Evolutionary conservation across 2,888 invertebrate species (phyloP).

Genomic region (Deroplatys truncata): DNA sequence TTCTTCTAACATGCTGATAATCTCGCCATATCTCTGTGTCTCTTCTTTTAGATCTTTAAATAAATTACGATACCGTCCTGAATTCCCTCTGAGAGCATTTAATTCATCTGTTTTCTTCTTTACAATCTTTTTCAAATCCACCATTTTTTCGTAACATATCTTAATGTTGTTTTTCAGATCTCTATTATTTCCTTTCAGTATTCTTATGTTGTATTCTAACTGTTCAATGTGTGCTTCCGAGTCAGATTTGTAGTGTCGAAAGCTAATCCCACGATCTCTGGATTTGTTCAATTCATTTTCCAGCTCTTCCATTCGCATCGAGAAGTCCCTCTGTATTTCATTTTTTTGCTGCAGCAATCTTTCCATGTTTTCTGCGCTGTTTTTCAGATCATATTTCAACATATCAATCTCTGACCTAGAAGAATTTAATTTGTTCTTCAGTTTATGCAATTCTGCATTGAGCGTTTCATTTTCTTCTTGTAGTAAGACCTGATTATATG

Average conservation of each 20-base stretch:
- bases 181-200: neutral
- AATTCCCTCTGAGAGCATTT: neutral
- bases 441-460: neutral
- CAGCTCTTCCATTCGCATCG: neutral
- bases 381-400: neutral
- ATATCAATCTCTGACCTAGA: neutral
- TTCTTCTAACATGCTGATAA: neutral
- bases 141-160: neutral
- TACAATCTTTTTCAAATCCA: neutral
- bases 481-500: neutral
- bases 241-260: neutral
- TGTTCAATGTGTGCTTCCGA: neutral
- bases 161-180: neutral
- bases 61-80: neutral
- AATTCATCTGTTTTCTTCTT: neutral
- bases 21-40: neutral
- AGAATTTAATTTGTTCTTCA: neutral
- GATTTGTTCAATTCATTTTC: neutral
- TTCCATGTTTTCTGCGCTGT: neutral
- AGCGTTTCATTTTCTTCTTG: neutral
- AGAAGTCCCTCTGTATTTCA: neutral
- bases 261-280: neutral
- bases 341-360: neutral
- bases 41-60: neutral
- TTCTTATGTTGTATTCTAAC: neutral